Percentiles rank a stretch among this genome's conserved stretches.
These are phyloP conservation scores for Orthonevra nobilis DNA, from an alignment of 2,888 invertebrate genomes.

Conservation along the genomic window DNA sequence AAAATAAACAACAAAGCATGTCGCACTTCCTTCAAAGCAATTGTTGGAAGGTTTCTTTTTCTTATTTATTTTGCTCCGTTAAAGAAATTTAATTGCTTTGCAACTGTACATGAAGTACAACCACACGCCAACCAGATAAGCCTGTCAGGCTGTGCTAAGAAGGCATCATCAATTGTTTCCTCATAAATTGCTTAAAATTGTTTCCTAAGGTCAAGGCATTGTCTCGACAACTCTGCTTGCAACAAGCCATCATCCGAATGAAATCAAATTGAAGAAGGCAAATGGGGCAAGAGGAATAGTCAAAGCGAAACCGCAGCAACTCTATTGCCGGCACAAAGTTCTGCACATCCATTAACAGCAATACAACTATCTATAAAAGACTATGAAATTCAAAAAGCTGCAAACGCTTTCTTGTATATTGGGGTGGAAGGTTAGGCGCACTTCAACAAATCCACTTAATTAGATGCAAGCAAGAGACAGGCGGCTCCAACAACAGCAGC, in stretches of 20 bases:
- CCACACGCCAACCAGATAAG: too few species aligned
- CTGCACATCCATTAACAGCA: slow-evolving; percentile 20
- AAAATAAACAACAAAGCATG: slow-evolving; percentile 61
- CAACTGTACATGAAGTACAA: slow-evolving; percentile 43
- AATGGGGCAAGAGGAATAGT: slow-evolving; percentile 20
- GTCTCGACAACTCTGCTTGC: slow-evolving; percentile 49
- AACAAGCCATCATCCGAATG: slow-evolving; percentile 47
- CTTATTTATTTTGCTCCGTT: too few species aligned
- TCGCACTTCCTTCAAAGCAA: slow-evolving; percentile 69
- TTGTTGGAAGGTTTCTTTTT: slow-evolving; percentile 59
- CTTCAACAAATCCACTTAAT: slow-evolving; percentile 67
- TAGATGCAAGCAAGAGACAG: slow-evolving; percentile 62
- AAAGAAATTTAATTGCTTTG: slow-evolving; percentile 67
- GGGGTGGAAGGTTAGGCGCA: slow-evolving; percentile 66
- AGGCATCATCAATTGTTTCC: too few species aligned
- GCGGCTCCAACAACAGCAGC: slow-evolving; percentile 27
- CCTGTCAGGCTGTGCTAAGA: too few species aligned
- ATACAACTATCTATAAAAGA: background rate
- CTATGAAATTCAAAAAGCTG: slow-evolving; percentile 41
- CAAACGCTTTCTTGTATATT: slow-evolving; percentile 42
- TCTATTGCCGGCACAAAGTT: slow-evolving; percentile 32
- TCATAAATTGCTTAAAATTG: slow-evolving; percentile 17
- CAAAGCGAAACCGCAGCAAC: slow-evolving; percentile 35
- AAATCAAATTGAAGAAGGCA: slow-evolving; percentile 36
- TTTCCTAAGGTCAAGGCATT: slow-evolving; percentile 56